Evolutionary conservation across 2,888 invertebrate genomes (phyloP), one percentile per base, ranked within the genome.

Genomic region (Rhamphomyia laevipes): DNA sequence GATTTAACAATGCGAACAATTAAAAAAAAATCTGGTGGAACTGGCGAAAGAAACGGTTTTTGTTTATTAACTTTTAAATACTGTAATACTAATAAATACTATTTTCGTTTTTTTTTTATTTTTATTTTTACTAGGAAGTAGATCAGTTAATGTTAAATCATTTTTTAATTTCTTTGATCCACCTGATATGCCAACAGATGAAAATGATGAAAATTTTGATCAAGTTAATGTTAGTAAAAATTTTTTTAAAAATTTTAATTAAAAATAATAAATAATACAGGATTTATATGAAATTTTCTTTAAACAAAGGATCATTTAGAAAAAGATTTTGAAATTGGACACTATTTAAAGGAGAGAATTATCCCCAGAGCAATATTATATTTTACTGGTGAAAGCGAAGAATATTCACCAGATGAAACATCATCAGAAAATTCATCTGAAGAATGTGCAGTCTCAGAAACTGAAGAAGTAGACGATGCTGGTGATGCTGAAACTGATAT

Each of bases 311-410:
- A 56, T 59, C 12, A 61, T 63, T 44, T 52, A 67, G 18, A 67
- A 53, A 85, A 86, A 48, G 97, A 99, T 74, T 99, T 94, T 73
- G 97, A 97, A 75, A 85, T 97, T 67, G 97, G 97, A 2, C 95
- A 97, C 73, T 93, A 93, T 73, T 84, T 99, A 62, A 84, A 94
- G 62, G 42, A 42, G 7, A 11, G 42, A n/a, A 27, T 42, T 15
- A 27, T 42, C 3, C 42, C 42, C n/a, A n/a, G 42, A 9, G 42
- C 42, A 12, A 21, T 42, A 23, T 21, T 42, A 27, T 42, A 27
- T 27, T 42, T 42, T 42, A 42, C 42, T 15, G 27, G 42, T 2
- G 42, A 42, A 42, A 27, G n/a, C n/a, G 42, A 42, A 42, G 42
- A 42, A 42, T 42, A 21, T 23, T 42, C 27, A 21, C n/a, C 23